Evolutionary conservation across 1,140 invertebrate species (phyloP).

Genomic region (Bombus picipes): DNA sequence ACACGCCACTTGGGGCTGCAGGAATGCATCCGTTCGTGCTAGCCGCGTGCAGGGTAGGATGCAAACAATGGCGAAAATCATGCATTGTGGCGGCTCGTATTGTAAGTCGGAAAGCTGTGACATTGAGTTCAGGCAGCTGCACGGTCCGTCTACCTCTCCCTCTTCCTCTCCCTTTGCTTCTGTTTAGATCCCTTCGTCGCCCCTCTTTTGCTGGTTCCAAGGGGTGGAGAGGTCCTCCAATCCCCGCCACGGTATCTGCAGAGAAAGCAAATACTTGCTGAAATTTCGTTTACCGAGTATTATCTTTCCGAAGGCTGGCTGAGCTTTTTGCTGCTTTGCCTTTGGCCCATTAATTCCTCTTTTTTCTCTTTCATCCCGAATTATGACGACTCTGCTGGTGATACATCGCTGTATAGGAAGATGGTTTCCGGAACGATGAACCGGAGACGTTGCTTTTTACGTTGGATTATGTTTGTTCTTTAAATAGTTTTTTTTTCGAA

Average conservation of each 20-base stretch:
- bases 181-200: conserved; percentile 15
- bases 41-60: conserved; percentile 72
- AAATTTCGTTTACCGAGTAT: conserved; percentile 63
- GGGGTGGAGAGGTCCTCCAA: conserved; percentile 53
- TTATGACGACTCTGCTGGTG: not conserved
- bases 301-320: conserved; percentile 27
- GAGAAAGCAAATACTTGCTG: conserved; percentile 53
- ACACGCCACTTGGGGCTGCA: conserved; percentile 48
- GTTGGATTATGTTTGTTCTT: not conserved
- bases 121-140: conserved; percentile 79
- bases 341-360: conserved; percentile 22
- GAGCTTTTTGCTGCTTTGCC: not conserved
- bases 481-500: not conserved
- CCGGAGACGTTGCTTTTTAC: not conserved
- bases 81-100: conserved; percentile 77
- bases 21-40: conserved; percentile 58
- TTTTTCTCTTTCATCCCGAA: not conserved
- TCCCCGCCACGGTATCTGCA: conserved; percentile 41
- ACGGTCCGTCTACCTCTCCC: conserved; percentile 46
- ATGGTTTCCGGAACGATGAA: not conserved
- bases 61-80: conserved; percentile 80
- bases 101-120: conserved; percentile 79
- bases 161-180: not conserved
- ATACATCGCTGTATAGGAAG: not conserved
- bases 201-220: conserved; percentile 51